Conservation (phyloP, 2,797 vertebrate species). For the Aldrovandia affinis region DNA sequence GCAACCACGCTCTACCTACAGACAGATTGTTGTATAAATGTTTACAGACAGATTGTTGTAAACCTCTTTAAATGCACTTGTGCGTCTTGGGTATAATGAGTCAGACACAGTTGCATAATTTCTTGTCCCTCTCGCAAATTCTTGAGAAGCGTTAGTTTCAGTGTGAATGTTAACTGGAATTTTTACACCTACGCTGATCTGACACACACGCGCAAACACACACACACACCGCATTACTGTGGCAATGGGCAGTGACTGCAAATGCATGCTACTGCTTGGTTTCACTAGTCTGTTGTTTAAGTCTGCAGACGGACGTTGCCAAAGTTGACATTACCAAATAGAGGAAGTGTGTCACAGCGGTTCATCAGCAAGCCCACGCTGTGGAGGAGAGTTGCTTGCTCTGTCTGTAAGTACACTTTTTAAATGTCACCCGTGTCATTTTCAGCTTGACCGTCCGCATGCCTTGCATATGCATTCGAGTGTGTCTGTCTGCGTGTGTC, state of each 20-base stretch:
- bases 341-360: not conserved
- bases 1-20: too few relatives aligned
- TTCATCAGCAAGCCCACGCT: not conserved
- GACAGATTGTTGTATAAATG: too few relatives aligned
- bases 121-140: not conserved
- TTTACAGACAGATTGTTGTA: too few relatives aligned
- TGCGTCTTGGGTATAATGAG: too few relatives aligned
- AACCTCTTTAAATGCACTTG: too few relatives aligned
- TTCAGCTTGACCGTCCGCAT: too few relatives aligned
- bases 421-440: too few relatives aligned
- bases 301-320: not conserved
- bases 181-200: not conserved
- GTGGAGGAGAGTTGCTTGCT: too few relatives aligned
- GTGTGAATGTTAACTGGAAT: not conserved
- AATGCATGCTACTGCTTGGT: not conserved
- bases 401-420: too few relatives aligned
- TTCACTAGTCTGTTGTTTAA: constrained; percentile 5
- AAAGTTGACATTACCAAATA: not conserved
- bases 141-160: not conserved
- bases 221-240: not conserved
- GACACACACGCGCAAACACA: not conserved
- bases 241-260: not conserved
- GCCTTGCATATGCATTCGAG: too few relatives aligned
- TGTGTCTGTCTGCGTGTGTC: too few relatives aligned
- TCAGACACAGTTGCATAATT: not conserved